Evolutionary conservation across 2,888 invertebrate genomes (phyloP).

Genomic region (Homarus gammarus): DNA sequence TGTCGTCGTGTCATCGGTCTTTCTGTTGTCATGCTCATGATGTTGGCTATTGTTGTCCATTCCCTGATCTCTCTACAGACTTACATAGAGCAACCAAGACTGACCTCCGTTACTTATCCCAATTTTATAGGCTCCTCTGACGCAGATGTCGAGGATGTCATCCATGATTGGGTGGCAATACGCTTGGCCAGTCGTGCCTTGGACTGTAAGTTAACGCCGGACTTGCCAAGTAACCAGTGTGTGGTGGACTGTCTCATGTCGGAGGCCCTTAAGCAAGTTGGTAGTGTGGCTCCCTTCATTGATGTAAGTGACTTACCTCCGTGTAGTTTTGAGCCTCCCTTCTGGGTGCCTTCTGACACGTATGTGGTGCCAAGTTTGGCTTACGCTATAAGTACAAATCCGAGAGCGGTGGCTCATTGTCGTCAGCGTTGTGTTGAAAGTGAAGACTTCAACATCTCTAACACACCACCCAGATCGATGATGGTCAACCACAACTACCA

Average conservation of each 20-base stretch:
- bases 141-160: background rate
- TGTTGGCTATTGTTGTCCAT: slow-evolving; percentile 37
- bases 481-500: slow-evolving; percentile 40
- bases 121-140: background rate
- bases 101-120: slow-evolving; percentile 18
- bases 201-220: slow-evolving; percentile 37
- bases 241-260: slow-evolving; percentile 47
- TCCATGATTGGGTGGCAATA: slow-evolving; percentile 36
- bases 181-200: slow-evolving; percentile 44
- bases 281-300: slow-evolving; percentile 44
- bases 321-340: background rate
- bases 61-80: slow-evolving; percentile 12
- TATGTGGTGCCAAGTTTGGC: slow-evolving; percentile 54
- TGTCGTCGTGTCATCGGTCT: too few relatives aligned
- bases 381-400: slow-evolving; percentile 34
- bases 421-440: background rate
- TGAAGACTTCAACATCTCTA: background rate
- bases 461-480: background rate
- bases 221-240: background rate
- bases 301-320: slow-evolving; percentile 45
- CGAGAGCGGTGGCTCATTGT: slow-evolving; percentile 18
- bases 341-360: slow-evolving; percentile 26
- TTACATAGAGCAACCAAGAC: slow-evolving; percentile 16
- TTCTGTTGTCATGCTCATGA: background rate
- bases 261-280: slow-evolving; percentile 31